A percentile compares a stretch with the other conserved stretches of the same genome.
Evolutionary conservation across 2,113 vertebrate species (phyloP).

Genomic region (Leucopsar rothschildi): DNA sequence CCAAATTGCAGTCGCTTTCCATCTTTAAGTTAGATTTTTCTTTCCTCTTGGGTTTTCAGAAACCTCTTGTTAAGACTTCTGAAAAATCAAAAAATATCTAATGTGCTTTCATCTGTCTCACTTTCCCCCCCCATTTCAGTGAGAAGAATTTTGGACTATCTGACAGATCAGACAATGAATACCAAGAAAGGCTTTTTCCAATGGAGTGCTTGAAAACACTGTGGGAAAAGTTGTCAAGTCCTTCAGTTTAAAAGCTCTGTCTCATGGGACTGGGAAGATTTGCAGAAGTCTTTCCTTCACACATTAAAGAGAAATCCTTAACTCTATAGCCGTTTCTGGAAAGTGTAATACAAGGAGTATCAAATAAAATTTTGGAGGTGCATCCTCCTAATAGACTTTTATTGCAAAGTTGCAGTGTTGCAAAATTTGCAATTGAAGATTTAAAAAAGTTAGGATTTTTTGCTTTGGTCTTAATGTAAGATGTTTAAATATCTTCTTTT

Average conservation of each 20-base stretch:
- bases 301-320: neutral
- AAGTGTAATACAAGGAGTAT: neutral
- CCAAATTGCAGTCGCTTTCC: neutral
- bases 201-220: neutral
- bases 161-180: constrained; percentile 32
- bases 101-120: constrained; percentile 32
- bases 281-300: constrained; percentile 7
- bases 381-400: neutral
- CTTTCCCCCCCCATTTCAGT: neutral
- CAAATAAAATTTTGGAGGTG: neutral
- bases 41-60: constrained; percentile 34
- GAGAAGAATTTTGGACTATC: constrained; percentile 7
- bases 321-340: neutral
- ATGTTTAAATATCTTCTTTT: neutral
- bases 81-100: constrained; percentile 29
- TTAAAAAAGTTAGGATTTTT: neutral
- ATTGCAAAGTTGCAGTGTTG: neutral
- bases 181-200: constrained; percentile 19
- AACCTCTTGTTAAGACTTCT: constrained; percentile 30
- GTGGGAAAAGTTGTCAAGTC: constrained; percentile 25
- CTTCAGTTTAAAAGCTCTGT: constrained; percentile 20
- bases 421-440: neutral
- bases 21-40: neutral
- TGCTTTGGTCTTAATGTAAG: neutral
- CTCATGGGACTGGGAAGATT: neutral